A percentile compares a stretch with the other conserved stretches of the same genome.
These are phyloP conservation scores for Hypocryptadius cinnamomeus DNA, from an alignment of 2,113 vertebrate genomes.

Conservation along the genomic window DNA sequence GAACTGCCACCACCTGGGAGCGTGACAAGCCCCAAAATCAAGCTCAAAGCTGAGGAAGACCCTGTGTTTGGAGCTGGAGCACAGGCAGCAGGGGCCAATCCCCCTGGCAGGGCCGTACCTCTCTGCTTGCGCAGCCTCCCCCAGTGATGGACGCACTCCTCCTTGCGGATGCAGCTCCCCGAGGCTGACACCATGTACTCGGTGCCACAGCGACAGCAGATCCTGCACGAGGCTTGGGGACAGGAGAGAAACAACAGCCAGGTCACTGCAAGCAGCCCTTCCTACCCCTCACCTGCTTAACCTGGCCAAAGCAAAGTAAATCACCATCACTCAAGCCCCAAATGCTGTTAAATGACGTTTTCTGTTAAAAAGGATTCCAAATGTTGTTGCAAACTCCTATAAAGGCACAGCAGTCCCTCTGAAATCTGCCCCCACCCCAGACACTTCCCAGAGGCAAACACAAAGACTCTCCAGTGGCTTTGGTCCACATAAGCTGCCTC, in stretches of 20 bases:
- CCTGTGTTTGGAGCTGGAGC: neutral
- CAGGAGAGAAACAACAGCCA: neutral
- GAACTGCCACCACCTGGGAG: neutral
- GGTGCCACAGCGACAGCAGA: slow-evolving; percentile 89
- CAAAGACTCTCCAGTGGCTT: neutral
- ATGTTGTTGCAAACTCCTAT: neutral
- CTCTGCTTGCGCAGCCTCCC: slow-evolving; percentile 85
- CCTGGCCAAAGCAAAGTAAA: neutral
- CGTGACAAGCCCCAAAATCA: accelerated
- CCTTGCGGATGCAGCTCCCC: slow-evolving; percentile 84
- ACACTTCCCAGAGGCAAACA: neutral
- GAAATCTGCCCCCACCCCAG: neutral
- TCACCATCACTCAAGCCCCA: neutral
- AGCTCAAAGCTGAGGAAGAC: neutral
- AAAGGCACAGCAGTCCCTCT: neutral
- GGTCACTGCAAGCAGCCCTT: neutral
- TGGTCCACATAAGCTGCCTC: neutral
- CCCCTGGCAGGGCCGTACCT: slow-evolving; percentile 60
- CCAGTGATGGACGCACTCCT: slow-evolving; percentile 92
- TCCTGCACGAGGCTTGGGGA: slow-evolving; percentile 76
- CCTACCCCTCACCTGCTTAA: neutral
- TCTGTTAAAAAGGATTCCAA: neutral
- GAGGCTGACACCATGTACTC: slow-evolving; percentile 84
- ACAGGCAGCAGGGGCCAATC: neutral
- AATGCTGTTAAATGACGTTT: accelerated